Conservation (phyloP, 2,888 invertebrate species). For the Drosophila melanocephala region DNA sequence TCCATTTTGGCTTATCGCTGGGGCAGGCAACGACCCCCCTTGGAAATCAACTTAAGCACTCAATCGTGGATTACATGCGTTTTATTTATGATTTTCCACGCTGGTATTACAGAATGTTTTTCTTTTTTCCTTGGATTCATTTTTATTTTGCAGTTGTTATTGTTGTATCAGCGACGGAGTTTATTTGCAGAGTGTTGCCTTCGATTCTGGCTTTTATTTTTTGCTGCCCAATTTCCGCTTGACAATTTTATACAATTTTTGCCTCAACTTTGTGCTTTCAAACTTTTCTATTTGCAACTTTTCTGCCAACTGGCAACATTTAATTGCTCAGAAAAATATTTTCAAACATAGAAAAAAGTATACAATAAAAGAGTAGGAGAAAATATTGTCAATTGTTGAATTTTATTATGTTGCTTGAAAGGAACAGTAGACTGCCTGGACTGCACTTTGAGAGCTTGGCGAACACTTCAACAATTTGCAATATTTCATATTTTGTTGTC, state of each 20-base stretch:
- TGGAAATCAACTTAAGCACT: conserved; percentile 76
- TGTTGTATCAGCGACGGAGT: conserved; percentile 17
- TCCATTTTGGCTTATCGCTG: conserved; percentile 20
- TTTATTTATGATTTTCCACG: conserved; percentile 82
- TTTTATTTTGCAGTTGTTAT: conserved; percentile 57
- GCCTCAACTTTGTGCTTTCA: conserved; percentile 59
- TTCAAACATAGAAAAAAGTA: conserved; percentile 22
- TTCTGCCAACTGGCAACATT: conserved; percentile 76
- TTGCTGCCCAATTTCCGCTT: conserved; percentile 43
- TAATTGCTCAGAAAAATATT: conserved; percentile 83
- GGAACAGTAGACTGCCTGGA: conserved; percentile 19
- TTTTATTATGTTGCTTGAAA: conserved; percentile 64
- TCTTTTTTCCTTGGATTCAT: conserved; percentile 56
- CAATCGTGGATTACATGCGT: conserved; percentile 82
- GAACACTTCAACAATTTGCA: conserved; percentile 63
- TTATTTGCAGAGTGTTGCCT: conserved; percentile 42
- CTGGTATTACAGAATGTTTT: conserved; percentile 71
- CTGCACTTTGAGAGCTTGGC: conserved; percentile 37
- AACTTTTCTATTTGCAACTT: conserved; percentile 74
- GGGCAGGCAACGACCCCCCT: conserved; percentile 14
- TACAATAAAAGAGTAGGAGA: conserved; percentile 26
- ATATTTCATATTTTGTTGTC: conserved; percentile 61
- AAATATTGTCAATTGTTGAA: conserved; percentile 76
- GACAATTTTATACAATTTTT: conserved; percentile 61
- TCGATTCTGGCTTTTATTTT: conserved; percentile 49